phyloP scores from a whole-genome alignment of 2,113 vertebrate species.

The Vombatus ursinus region DNA sequence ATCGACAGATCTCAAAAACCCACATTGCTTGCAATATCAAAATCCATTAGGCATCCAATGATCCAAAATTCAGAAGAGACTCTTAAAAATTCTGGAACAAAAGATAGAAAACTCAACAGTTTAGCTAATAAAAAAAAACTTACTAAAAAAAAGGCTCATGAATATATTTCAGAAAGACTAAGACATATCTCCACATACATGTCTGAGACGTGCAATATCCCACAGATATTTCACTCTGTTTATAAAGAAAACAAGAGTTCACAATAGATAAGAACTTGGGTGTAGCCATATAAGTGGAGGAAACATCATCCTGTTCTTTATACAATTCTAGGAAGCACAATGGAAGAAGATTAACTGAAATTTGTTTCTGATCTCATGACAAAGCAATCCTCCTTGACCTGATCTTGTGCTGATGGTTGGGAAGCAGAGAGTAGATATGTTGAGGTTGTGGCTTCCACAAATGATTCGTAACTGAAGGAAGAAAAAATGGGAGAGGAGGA shows the following conservation, averaged over 20 bases:
- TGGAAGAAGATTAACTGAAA: background rate
- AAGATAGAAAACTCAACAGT: background rate
- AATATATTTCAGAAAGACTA: background rate
- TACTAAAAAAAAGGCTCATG: background rate
- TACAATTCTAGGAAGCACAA: background rate
- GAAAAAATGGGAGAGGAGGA: background rate
- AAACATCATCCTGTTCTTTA: background rate
- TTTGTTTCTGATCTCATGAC: background rate
- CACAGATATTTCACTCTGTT: background rate
- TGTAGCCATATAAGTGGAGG: background rate
- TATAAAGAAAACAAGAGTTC: background rate
- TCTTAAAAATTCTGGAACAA: background rate
- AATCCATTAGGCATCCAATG: background rate
- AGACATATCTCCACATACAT: background rate
- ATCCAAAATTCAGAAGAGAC: background rate
- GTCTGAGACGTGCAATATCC: background rate
- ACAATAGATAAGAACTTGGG: background rate
- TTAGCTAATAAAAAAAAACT: background rate
- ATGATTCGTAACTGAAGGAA: background rate
- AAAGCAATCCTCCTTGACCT: background rate
- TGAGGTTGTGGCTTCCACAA: background rate
- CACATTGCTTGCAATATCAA: background rate
- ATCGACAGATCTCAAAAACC: background rate
- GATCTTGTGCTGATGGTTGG: background rate
- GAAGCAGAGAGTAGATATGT: background rate